phyloP scores from a whole-genome alignment of 2,113 vertebrate species.

The Halcyon senegalensis region DNA sequence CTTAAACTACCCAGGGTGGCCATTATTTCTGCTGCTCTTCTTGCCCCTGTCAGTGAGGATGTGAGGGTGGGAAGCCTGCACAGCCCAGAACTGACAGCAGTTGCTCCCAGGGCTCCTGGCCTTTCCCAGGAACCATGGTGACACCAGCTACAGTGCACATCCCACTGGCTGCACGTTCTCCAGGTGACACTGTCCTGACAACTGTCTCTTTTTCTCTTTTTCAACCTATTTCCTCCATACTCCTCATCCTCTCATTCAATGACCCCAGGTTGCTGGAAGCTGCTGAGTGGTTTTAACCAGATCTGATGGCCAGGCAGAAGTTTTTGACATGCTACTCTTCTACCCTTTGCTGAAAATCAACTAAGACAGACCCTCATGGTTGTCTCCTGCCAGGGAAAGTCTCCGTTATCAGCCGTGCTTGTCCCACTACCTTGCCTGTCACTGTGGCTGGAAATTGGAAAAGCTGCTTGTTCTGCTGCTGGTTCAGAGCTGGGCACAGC shows the following conservation, averaged over 20 bases:
- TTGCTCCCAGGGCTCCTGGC: not conserved
- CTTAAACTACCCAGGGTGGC: not conserved
- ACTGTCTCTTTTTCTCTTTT: not conserved
- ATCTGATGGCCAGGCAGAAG: not conserved
- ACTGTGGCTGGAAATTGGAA: not conserved
- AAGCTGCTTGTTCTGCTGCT: not conserved
- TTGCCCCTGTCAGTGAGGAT: not conserved
- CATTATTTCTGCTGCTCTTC: not conserved
- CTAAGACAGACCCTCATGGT: not conserved
- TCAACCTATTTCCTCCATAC: not conserved
- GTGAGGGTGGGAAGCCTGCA: not conserved
- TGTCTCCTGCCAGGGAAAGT: not conserved
- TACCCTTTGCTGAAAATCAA: not conserved
- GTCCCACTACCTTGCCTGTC: not conserved
- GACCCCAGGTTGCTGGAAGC: not conserved
- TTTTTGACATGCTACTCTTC: not conserved
- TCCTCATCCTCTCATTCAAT: not conserved
- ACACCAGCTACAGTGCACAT: not conserved
- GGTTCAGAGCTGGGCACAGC: not conserved
- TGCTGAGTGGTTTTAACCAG: not conserved
- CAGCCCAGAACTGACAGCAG: not conserved
- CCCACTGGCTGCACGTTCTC: not conserved
- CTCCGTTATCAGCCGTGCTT: not conserved
- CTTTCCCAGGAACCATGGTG: rapidly evolving
- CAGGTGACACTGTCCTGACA: not conserved